These are phyloP conservation scores for Psephotus haematonotus DNA, from an alignment of 2,113 vertebrate genomes.

Conservation along the genomic window DNA sequence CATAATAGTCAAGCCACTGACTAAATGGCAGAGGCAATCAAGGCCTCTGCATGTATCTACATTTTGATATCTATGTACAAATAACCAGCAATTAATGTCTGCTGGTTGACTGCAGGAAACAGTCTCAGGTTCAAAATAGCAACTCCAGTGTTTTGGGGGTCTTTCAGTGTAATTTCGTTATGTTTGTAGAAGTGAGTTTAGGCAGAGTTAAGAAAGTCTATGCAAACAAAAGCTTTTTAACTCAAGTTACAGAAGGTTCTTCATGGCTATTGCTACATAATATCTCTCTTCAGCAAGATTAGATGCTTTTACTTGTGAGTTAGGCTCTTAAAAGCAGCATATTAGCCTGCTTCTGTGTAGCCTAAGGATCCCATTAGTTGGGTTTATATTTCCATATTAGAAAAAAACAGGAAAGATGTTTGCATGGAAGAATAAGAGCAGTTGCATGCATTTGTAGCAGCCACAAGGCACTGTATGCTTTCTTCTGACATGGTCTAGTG, in stretches of 20 bases:
- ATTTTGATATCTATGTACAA: conserved; percentile 10
- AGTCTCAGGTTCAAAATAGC: background rate
- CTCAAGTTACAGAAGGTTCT: background rate
- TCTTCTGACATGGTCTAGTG: background rate
- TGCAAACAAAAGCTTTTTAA: background rate
- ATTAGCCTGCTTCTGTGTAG: background rate
- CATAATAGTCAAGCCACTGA: background rate
- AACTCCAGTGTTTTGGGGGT: background rate
- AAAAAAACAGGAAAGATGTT: background rate
- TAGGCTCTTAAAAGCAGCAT: background rate
- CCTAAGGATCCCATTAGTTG: background rate
- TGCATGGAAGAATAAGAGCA: background rate
- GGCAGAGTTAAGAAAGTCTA: background rate
- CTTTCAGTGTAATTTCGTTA: background rate
- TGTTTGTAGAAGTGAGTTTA: background rate
- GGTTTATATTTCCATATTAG: background rate
- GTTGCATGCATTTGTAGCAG: background rate
- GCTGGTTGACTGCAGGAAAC: background rate
- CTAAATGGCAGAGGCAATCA: background rate
- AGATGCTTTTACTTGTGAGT: background rate
- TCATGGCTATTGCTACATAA: background rate
- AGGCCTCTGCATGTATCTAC: background rate
- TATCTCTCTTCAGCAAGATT: background rate
- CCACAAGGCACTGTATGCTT: background rate
- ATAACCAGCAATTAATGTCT: background rate